Evolutionary conservation across 2,797 vertebrate species (phyloP), one percentile per base, ranked within the genome.

Genomic region (Tokudaia tokunoshimensis): DNA sequence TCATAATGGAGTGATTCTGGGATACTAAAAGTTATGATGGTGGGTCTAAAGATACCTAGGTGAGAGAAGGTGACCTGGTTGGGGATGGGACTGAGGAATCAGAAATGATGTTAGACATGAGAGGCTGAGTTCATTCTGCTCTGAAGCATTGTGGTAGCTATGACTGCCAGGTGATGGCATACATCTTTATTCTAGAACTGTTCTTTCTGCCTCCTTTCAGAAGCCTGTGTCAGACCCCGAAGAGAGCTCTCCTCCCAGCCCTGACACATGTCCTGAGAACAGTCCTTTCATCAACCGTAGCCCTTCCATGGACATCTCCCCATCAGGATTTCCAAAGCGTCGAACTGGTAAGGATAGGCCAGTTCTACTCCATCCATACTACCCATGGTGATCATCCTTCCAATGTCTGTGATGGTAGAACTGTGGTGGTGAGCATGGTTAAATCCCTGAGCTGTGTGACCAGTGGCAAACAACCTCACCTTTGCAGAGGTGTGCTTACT

Each of bases 291-390:
- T 41, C 92, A 98, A 99, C 3, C 98, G 41, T 70, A 34, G 98
- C 0, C 97, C 98, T 76, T 91, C 92, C 2, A 15, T 0, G 4
- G 98, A 97, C 52, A 76, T 94, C 83, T 99, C 99, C 19, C 98
- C 98, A 0, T 94, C 98, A 0, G 98, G 97, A 67, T 98, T 99
- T n/a, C 98, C 98, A 0, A 99, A 99, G 97, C 99, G 99, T 47
- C 99, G 98, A 94, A 99, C 99, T 0, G 99, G 99, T 99, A 88
- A 96, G 98, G 98, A 26, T 15, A 61, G 72, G 52, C 29, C 2
- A 0, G 1, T n/a, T 57, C 59, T 29, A 52, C 20, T 52, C 15
- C 31, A 3, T 14, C 47, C 37, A 26, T 29, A 59, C 70, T 59
- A 31, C 52, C 37, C 52, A 11, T 89, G 59, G 31, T 59, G 17